Conservation (phyloP, 2,113 vertebrate genomes). For the Odontophorus gujanensis region DNA sequence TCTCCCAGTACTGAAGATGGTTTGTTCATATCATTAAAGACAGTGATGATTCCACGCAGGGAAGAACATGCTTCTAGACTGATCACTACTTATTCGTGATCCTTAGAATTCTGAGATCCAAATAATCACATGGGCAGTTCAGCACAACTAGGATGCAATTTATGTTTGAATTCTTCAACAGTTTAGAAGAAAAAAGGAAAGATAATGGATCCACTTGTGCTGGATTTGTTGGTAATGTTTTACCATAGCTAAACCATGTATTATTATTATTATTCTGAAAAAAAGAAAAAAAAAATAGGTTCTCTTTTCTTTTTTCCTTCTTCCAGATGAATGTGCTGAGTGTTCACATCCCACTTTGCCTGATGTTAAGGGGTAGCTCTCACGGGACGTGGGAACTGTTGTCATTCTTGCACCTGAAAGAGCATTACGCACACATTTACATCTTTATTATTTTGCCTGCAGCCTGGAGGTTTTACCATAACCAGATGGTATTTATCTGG, state of each 20-base stretch:
- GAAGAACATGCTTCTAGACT: not conserved
- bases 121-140: not conserved
- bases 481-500: constrained; percentile 67
- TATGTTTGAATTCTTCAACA: not conserved
- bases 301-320: not conserved
- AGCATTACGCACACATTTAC: constrained; percentile 2
- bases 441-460: constrained; percentile 60
- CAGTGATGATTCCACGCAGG: not conserved
- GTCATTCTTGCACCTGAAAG: constrained; percentile 52
- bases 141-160: not conserved
- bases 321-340: not conserved
- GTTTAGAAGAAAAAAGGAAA: not conserved
- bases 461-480: constrained; percentile 50
- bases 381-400: constrained; percentile 5
- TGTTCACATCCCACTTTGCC: not conserved
- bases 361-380: constrained; percentile 28
- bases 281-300: not conserved
- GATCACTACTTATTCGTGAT: not conserved
- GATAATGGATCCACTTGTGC: not conserved
- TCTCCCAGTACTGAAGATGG: not conserved
- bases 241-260: not conserved
- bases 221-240: not conserved
- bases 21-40: not conserved
- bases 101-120: not conserved
- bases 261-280: not conserved